These are phyloP conservation scores for Sphinx pinastri DNA, from an alignment of 2,888 invertebrate genomes.

Conservation along the genomic window DNA sequence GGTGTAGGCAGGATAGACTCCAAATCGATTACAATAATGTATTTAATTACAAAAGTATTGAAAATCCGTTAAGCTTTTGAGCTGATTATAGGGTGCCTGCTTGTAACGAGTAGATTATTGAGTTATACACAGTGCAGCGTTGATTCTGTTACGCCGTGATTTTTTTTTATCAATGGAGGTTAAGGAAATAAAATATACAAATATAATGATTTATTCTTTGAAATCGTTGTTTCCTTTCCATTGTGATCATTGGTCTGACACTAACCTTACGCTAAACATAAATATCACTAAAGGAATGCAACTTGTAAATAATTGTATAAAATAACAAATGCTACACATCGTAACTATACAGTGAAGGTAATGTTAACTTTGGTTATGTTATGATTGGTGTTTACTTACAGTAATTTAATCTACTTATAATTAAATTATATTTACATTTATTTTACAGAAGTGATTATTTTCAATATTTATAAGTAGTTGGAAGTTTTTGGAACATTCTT, in stretches of 20 bases:
- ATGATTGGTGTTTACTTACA: constrained; percentile 19
- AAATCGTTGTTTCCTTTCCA: constrained; percentile 22
- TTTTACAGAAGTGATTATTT: constrained; percentile 16
- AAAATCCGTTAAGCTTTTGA: no score
- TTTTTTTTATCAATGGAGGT: not conserved
- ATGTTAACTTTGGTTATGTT: constrained; percentile 29
- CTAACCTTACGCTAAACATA: constrained; percentile 22
- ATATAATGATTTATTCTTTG: constrained; percentile 20
- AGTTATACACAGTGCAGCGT: not conserved
- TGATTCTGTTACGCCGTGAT: not conserved
- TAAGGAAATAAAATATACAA: constrained; percentile 1
- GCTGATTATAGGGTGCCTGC: no score
- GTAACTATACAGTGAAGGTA: constrained; percentile 27
- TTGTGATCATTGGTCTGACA: constrained; percentile 23
- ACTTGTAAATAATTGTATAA: constrained; percentile 24
- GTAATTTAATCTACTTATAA: constrained; percentile 3
- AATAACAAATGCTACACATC: constrained; percentile 20
- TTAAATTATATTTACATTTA: constrained; percentile 15
- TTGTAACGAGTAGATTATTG: not conserved
- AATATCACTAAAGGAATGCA: constrained; percentile 29
- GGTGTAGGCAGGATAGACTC: no score
- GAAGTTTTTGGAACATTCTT: constrained; percentile 13
- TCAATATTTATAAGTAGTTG: not conserved
- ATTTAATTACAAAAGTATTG: no score
- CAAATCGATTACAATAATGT: no score